These are phyloP conservation scores for Prenolepis imparis DNA, from an alignment of 2,888 invertebrate species.

Conservation along the genomic window DNA sequence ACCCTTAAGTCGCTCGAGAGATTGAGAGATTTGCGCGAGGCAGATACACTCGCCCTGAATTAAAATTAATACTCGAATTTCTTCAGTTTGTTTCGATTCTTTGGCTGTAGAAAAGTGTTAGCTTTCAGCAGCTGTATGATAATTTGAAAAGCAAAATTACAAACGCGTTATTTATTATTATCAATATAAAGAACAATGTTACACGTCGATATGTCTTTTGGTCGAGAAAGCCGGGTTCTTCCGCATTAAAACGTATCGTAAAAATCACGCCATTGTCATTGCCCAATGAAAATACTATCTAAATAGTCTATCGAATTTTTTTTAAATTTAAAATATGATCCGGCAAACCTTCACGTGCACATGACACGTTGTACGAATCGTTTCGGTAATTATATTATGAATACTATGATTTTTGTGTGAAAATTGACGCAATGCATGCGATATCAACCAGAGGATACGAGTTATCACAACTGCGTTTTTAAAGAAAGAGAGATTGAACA, in stretches of 20 bases:
- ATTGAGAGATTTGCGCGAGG: neutral
- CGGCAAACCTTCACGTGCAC: neutral
- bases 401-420: neutral
- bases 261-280: constrained; percentile 74
- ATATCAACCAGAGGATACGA: constrained; percentile 15
- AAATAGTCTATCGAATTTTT: neutral
- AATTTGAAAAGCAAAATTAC: constrained; percentile 20
- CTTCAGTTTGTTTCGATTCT: neutral
- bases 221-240: constrained; percentile 16
- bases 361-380: neutral
- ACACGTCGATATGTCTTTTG: neutral
- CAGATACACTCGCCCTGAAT: neutral
- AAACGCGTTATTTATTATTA: constrained; percentile 12
- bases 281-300: neutral
- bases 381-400: neutral
- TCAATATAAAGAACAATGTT: constrained; percentile 20
- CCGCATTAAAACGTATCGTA: constrained; percentile 50
- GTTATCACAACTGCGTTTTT: neutral
- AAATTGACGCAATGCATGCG: constrained; percentile 25
- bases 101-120: neutral
- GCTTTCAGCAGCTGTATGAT: constrained; percentile 14
- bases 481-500: neutral
- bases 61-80: constrained; percentile 12
- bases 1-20: neutral
- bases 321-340: neutral